A percentile compares a stretch with the other conserved stretches of the same genome.
Evolutionary conservation across 2,797 vertebrate genomes (phyloP).

Genomic region (Poeciliopsis turneri): DNA sequence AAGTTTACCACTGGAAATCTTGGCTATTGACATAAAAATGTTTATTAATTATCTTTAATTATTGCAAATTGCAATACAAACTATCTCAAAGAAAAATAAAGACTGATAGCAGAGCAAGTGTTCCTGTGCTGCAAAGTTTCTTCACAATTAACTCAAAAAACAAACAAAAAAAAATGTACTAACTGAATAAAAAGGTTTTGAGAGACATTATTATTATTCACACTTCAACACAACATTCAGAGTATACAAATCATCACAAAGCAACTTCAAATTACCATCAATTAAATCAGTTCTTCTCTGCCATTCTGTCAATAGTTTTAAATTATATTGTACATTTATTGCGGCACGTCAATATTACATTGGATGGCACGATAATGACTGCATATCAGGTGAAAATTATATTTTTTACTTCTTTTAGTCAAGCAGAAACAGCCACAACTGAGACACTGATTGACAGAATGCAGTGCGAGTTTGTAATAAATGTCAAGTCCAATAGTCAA

Average conservation of each 20-base stretch:
- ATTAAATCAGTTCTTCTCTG: background rate
- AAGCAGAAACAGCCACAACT: background rate
- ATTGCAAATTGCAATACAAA: background rate
- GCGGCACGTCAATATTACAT: background rate
- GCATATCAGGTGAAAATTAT: background rate
- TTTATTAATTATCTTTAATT: background rate
- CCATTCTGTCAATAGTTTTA: background rate
- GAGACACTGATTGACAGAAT: background rate
- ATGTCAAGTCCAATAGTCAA: background rate
- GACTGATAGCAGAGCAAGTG: background rate
- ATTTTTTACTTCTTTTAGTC: background rate
- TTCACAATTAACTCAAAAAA: background rate
- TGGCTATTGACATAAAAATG: background rate
- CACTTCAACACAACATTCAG: background rate
- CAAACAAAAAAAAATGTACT: no score
- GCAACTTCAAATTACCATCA: background rate
- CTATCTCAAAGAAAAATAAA: background rate
- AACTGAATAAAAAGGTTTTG: no score
- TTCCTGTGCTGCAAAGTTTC: background rate
- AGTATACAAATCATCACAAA: background rate
- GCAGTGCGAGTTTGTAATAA: background rate
- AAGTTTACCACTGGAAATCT: background rate
- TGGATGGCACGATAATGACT: background rate
- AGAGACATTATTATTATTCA: background rate
- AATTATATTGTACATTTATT: background rate